Evolutionary conservation across 1,140 invertebrate species (phyloP).

Genomic region (Dinothrombium tinctorium): DNA sequence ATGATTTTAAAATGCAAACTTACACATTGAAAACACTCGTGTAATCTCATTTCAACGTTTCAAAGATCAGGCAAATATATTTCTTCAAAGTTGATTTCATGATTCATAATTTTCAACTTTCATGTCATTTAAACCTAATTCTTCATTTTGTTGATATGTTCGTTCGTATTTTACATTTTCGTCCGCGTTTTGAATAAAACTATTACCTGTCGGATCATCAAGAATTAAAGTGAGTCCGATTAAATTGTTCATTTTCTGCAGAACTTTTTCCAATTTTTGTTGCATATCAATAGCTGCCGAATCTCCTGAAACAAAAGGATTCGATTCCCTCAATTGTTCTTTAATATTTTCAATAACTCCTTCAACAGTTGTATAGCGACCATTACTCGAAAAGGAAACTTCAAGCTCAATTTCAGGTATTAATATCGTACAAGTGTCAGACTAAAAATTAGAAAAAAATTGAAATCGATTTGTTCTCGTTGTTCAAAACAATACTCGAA

Average conservation of each 20-base stretch:
- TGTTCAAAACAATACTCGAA: too few species aligned
- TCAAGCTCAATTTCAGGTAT: constrained; percentile 80
- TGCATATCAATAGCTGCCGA: constrained; percentile 30
- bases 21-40: too few species aligned
- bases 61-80: too few species aligned
- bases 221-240: constrained; percentile 44
- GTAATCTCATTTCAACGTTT: too few species aligned
- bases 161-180: constrained; percentile 53
- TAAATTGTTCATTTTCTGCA: constrained; percentile 32
- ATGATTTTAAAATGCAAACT: too few species aligned
- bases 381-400: constrained; percentile 55
- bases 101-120: constrained; percentile 77
- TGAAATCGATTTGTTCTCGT: neutral
- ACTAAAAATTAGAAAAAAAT: constrained; percentile 33
- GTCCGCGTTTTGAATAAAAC: constrained; percentile 57
- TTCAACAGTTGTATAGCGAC: constrained; percentile 86
- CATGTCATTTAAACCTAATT: constrained; percentile 48
- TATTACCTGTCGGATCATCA: constrained; percentile 92
- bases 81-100: constrained; percentile 70
- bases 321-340: constrained; percentile 34
- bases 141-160: constrained; percentile 75
- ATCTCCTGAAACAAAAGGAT: constrained; percentile 47
- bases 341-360: constrained; percentile 31
- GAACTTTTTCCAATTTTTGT: constrained; percentile 35
- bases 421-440: constrained; percentile 61